These are phyloP conservation scores for Xylophagus ater DNA, from an alignment of 2,888 invertebrate species.

Conservation along the genomic window DNA sequence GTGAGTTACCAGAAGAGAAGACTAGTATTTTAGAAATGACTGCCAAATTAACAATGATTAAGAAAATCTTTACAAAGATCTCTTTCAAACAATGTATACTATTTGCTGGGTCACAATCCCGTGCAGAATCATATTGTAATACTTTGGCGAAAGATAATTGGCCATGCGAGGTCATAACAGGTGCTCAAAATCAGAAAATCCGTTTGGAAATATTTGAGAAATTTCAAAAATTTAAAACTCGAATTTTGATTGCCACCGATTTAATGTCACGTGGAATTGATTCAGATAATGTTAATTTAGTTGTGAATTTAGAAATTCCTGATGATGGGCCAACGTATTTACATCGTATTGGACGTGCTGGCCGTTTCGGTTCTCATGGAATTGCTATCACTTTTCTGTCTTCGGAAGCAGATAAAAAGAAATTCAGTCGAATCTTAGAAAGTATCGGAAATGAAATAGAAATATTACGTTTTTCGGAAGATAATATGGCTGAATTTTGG, in stretches of 20 bases:
- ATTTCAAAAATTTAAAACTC: slow-evolving; percentile 67
- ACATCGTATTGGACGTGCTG: slow-evolving; percentile 92
- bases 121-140: slow-evolving; percentile 69
- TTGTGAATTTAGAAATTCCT: slow-evolving; percentile 86
- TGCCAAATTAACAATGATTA: slow-evolving; percentile 52
- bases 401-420: slow-evolving; percentile 49
- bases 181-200: slow-evolving; percentile 66
- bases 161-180: slow-evolving; percentile 65
- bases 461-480: slow-evolving; percentile 40
- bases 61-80: slow-evolving; percentile 55
- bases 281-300: slow-evolving; percentile 82
- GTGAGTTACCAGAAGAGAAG: slow-evolving; percentile 47
- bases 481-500: slow-evolving; percentile 23
- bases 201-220: slow-evolving; percentile 64
- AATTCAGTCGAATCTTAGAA: slow-evolving; percentile 47
- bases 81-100: slow-evolving; percentile 83
- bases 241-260: slow-evolving; percentile 84
- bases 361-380: slow-evolving; percentile 82
- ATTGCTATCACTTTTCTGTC: slow-evolving; percentile 63
- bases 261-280: slow-evolving; percentile 90
- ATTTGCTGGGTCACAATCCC: slow-evolving; percentile 79
- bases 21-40: slow-evolving; percentile 56
- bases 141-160: slow-evolving; percentile 61
- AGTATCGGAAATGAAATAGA: slow-evolving; percentile 44
- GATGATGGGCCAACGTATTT: slow-evolving; percentile 70